Evolutionary conservation across 2,113 vertebrate genomes (phyloP).

Genomic region (Astatoreochromis straeleni): DNA sequence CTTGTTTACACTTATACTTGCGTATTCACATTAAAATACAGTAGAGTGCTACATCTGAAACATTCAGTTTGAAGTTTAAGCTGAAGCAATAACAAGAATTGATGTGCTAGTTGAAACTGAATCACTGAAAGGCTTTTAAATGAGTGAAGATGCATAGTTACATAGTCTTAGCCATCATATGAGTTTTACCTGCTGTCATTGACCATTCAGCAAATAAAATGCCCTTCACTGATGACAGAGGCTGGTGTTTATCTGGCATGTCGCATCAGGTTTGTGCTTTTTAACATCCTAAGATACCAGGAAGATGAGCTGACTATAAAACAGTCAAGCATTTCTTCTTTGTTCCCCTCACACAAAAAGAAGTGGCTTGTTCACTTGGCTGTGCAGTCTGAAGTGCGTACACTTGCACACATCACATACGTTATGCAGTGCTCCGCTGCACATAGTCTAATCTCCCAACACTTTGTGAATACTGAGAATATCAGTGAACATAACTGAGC

Average conservation of each 20-base stretch:
- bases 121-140: neutral
- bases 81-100: neutral
- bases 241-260: neutral
- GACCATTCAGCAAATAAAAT: neutral
- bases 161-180: neutral
- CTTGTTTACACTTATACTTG: neutral
- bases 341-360: neutral
- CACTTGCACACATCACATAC: neutral
- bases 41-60: neutral
- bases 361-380: neutral
- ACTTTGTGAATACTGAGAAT: neutral
- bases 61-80: neutral
- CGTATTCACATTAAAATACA: accelerated
- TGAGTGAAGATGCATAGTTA: neutral
- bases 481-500: neutral
- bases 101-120: neutral
- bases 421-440: neutral
- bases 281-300: neutral
- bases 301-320: neutral
- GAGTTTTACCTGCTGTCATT: neutral
- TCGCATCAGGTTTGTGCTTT: neutral
- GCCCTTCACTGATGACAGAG: neutral
- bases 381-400: neutral
- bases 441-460: neutral
- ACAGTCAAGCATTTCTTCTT: neutral